These are phyloP conservation scores for Nephila pilipes DNA, from an alignment of 1,140 invertebrate species.

Conservation along the genomic window DNA sequence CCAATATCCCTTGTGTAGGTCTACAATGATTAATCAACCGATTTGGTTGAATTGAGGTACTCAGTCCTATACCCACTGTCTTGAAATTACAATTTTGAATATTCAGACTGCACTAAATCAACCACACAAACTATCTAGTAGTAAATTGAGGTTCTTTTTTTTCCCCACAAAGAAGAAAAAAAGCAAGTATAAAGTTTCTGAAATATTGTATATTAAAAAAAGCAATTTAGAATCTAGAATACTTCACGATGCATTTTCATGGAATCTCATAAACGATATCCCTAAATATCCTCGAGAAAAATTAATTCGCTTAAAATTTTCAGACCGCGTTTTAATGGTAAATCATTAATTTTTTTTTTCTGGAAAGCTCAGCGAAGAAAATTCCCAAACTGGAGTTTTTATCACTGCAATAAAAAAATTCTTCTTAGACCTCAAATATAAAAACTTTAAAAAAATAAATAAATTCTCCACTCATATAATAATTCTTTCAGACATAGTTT, in stretches of 20 bases:
- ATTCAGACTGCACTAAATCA: too few species aligned
- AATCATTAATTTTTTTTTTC: conserved; percentile 23
- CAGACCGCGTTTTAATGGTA: not conserved
- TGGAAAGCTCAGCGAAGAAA: not conserved
- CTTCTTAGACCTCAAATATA: not conserved
- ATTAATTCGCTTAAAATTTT: conserved; percentile 32
- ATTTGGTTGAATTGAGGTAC: too few species aligned
- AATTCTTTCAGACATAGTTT: not conserved
- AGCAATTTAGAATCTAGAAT: not conserved
- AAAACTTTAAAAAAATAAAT: not conserved
- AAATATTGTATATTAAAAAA: not conserved
- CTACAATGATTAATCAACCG: too few species aligned
- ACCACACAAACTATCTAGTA: too few species aligned
- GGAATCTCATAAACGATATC: not conserved
- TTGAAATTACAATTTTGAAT: too few species aligned
- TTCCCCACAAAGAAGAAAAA: not conserved
- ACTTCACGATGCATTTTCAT: not conserved
- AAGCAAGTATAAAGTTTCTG: not conserved
- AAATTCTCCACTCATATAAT: not conserved
- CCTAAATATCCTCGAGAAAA: not conserved
- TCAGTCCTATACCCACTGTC: too few species aligned
- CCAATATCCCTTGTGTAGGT: too few species aligned
- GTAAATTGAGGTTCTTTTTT: too few species aligned
- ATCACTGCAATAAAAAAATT: conserved; percentile 35
- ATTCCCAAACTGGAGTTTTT: not conserved